Evolutionary conservation across 2,888 invertebrate genomes (phyloP).

Genomic region (Drosophila kanekoi): DNA sequence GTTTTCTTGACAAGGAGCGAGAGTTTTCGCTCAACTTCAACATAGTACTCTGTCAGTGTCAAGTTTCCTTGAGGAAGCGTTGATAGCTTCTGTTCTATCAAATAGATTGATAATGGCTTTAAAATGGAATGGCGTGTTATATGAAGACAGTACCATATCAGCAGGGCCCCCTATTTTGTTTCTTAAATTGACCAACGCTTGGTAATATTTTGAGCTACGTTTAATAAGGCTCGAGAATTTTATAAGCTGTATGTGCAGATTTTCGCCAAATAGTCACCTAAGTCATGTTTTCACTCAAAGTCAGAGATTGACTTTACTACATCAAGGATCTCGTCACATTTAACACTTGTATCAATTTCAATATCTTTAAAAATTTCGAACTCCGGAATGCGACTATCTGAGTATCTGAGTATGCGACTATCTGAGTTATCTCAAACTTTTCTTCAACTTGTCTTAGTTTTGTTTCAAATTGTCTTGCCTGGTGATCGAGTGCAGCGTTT

Average conservation of each 20-base stretch:
- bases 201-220: conserved; percentile 7
- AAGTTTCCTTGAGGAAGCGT: not conserved
- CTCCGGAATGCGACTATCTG: too few species aligned
- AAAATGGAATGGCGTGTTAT: conserved; percentile 7
- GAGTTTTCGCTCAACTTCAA: not conserved
- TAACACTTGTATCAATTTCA: not conserved
- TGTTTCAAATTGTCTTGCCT: too few species aligned
- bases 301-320: not conserved
- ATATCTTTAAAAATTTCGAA: not conserved
- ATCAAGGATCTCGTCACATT: not conserved
- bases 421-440: too few species aligned
- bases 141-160: conserved; percentile 7
- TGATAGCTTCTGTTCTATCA: not conserved
- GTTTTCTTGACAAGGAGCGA: not conserved
- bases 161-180: conserved; percentile 8
- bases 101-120: conserved; percentile 6
- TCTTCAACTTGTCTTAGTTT: too few species aligned
- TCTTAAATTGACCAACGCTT: conserved; percentile 5
- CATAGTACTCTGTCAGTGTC: not conserved
- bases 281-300: too few species aligned
- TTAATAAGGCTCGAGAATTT: not conserved
- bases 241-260: not conserved
- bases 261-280: too few species aligned
- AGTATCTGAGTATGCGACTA: too few species aligned
- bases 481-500: too few species aligned